Evolutionary conservation across 2,888 invertebrate species (phyloP).

Genomic region (Hypercompe scribonia): DNA sequence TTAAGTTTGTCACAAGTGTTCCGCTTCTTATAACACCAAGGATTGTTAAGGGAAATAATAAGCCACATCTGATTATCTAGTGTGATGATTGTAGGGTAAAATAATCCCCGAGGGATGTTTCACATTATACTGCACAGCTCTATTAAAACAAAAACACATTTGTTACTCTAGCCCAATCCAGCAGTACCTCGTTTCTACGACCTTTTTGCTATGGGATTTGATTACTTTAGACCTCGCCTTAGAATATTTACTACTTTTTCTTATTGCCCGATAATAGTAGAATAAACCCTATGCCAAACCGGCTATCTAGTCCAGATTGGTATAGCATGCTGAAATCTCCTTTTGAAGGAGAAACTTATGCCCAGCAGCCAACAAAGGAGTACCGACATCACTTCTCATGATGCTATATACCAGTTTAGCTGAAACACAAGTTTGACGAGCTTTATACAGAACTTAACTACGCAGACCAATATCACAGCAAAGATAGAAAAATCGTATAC

Average conservation of each 20-base stretch:
- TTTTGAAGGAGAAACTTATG: too few species aligned
- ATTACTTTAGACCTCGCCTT: background rate
- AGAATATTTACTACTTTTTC: background rate
- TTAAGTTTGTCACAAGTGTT: background rate
- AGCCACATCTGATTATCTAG: background rate
- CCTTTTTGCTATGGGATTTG: background rate
- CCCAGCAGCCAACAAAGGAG: slow-evolving; percentile 69
- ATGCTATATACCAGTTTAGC: slow-evolving; percentile 90
- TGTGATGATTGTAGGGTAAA: slow-evolving; percentile 10
- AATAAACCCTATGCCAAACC: too few species aligned
- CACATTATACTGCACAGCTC: background rate
- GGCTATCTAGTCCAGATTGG: too few species aligned
- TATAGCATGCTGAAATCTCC: too few species aligned
- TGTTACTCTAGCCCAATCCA: background rate
- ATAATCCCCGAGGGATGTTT: background rate
- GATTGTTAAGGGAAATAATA: slow-evolving; percentile 9
- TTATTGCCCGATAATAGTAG: background rate
- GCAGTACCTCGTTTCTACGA: background rate
- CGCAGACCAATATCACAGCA: too few species aligned
- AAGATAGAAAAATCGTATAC: too few species aligned
- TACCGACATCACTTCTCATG: slow-evolving; percentile 81
- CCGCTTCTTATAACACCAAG: background rate
- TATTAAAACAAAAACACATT: background rate
- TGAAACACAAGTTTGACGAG: slow-evolving; percentile 88
- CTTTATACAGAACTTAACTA: too few species aligned